phyloP scores from a whole-genome alignment of 2,797 vertebrate genomes.

The Onychomys leucogaster region DNA sequence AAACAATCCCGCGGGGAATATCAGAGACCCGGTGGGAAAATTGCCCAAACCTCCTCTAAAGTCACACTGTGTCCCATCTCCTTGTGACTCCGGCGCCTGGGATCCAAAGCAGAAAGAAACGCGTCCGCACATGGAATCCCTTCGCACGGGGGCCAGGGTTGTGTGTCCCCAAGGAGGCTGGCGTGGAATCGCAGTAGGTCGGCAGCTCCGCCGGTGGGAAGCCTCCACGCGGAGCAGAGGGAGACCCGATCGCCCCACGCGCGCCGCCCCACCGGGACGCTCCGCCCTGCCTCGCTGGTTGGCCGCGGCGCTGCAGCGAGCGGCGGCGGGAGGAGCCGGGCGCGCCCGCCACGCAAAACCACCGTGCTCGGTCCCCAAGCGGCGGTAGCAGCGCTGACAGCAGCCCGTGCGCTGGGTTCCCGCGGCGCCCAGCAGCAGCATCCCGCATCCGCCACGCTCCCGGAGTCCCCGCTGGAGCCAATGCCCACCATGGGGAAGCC shows the following conservation, averaged over 20 bases:
- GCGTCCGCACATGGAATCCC: background rate
- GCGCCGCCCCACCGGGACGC: background rate
- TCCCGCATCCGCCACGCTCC: background rate
- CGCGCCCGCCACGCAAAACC: conserved; percentile 52
- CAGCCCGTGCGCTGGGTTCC: background rate
- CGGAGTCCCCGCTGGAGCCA: background rate
- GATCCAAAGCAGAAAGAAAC: background rate
- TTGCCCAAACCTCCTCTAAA: background rate
- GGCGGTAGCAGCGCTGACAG: background rate
- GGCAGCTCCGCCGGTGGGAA: background rate
- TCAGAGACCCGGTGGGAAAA: background rate
- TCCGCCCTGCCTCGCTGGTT: conserved; percentile 55
- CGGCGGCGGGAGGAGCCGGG: conserved; percentile 64
- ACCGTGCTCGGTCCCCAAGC: background rate
- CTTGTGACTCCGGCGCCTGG: background rate
- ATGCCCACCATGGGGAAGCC: conserved; percentile 90
- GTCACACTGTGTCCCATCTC: background rate
- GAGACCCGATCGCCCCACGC: background rate
- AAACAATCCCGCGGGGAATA: background rate
- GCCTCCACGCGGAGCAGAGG: background rate
- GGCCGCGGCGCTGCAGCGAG: conserved; percentile 56
- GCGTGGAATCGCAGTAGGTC: background rate
- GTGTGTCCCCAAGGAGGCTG: background rate
- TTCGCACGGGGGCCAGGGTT: fast-evolving
- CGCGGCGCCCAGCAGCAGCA: background rate